Percentiles rank a stretch among this genome's conserved stretches.
Evolutionary conservation across 2,797 vertebrate genomes (phyloP).

Genomic region (Furcifer pardalis): DNA sequence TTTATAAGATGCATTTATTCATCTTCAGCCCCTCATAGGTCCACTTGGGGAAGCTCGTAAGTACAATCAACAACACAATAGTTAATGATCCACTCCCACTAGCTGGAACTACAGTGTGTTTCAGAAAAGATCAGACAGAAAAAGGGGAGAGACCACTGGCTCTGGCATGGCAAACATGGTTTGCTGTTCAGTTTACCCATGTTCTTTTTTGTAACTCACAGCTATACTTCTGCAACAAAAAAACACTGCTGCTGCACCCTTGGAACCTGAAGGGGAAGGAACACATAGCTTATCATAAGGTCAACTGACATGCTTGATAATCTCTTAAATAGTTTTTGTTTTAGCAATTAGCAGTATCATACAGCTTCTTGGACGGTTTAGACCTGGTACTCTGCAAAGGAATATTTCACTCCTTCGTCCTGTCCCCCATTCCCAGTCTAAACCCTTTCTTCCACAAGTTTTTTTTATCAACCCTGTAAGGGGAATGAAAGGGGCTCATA

Average conservation of each 20-base stretch:
- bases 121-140: neutral
- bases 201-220: neutral
- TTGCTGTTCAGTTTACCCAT: neutral
- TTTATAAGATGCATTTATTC: neutral
- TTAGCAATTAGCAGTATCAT: neutral
- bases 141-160: neutral
- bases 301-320: neutral
- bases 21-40: accelerated
- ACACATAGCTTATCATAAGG: neutral
- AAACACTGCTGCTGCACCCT: too few relatives aligned
- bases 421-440: accelerated
- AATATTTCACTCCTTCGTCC: neutral
- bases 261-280: too few relatives aligned
- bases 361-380: neutral
- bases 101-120: conserved; percentile 65
- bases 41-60: neutral
- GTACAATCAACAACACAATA: accelerated
- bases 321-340: neutral
- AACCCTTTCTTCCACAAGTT: neutral
- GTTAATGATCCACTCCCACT: conserved; percentile 34
- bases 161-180: neutral
- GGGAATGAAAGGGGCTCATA: neutral
- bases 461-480: neutral
- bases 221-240: too few relatives aligned
- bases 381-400: neutral